A percentile compares a stretch with the other conserved stretches of the same genome.
Evolutionary conservation across 1,140 invertebrate genomes (phyloP).

Genomic region (Leptinotarsa texana): DNA sequence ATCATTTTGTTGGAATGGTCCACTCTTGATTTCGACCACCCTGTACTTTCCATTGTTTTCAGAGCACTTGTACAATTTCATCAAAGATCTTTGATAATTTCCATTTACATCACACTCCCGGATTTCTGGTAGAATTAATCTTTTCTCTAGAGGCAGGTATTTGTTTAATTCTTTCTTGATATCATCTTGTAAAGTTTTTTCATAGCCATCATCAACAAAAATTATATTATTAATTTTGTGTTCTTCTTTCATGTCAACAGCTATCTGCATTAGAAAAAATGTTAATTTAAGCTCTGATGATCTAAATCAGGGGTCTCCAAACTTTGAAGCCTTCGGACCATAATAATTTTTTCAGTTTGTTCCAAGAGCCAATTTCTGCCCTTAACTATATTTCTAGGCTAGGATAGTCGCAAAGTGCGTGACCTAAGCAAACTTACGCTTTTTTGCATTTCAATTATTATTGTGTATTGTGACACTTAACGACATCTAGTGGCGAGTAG

Average conservation of each 20-base stretch:
- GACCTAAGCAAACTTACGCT: no score
- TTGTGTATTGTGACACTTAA: no score
- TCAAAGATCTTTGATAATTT: slow-evolving; percentile 51
- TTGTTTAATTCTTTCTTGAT: slow-evolving; percentile 71
- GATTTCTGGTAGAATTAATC: slow-evolving; percentile 62
- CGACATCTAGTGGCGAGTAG: no score
- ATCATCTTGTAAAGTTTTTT: slow-evolving; percentile 68
- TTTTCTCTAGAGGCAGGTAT: slow-evolving; percentile 68
- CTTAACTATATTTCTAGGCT: no score
- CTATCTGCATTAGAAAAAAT: slow-evolving; percentile 51
- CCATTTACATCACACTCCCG: slow-evolving; percentile 51
- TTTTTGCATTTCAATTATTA: no score
- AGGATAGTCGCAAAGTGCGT: no score
- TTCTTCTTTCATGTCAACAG: slow-evolving; percentile 55
- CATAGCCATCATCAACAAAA: slow-evolving; percentile 85
- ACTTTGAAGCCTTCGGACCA: no score
- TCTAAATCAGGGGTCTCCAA: not conserved
- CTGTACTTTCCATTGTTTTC: slow-evolving; percentile 82
- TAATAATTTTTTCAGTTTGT: no score
- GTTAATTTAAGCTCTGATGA: not conserved
- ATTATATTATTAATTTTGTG: slow-evolving; percentile 63
- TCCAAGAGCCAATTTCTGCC: no score
- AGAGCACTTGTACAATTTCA: slow-evolving; percentile 72
- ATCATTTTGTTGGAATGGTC: slow-evolving; percentile 79
- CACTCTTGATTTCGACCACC: slow-evolving; percentile 84